Evolutionary conservation across 1,140 invertebrate species (phyloP).

Genomic region (Brachionus manjavacas): DNA sequence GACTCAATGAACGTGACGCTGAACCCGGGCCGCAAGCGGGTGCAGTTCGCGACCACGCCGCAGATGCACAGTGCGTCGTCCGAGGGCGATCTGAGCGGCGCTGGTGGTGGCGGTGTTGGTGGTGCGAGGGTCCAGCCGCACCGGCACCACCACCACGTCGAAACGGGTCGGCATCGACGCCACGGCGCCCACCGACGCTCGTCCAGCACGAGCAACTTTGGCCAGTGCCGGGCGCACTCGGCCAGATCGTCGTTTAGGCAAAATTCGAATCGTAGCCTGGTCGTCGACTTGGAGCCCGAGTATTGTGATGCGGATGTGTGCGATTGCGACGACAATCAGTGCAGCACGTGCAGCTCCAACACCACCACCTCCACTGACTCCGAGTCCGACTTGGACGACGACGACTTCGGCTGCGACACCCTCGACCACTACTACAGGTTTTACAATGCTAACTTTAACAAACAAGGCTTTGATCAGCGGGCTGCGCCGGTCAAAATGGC

Average conservation of each 20-base stretch:
- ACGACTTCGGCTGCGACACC: conserved; percentile 24
- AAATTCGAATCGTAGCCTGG: background rate
- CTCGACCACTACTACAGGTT: conserved; percentile 13
- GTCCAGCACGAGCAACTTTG: conserved; percentile 38
- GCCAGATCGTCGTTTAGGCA: background rate
- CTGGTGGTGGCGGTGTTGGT: too few species aligned
- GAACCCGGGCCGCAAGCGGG: conserved; percentile 3
- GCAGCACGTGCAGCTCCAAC: conserved; percentile 32
- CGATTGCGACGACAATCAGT: conserved; percentile 19
- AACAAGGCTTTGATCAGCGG: background rate
- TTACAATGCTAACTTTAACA: conserved; percentile 26
- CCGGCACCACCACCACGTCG: background rate
- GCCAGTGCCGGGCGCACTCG: background rate
- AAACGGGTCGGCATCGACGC: background rate
- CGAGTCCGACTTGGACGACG: conserved; percentile 36
- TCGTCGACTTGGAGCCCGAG: background rate
- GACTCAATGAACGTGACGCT: background rate
- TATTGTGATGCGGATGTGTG: background rate
- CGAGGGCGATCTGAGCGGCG: background rate
- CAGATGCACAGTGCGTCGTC: conserved; percentile 23
- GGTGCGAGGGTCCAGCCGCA: too few species aligned
- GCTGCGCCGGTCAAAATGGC: background rate
- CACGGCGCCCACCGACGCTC: background rate
- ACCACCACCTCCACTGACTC: conserved; percentile 37
- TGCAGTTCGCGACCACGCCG: conserved; percentile 30